Base-by-base conservation (phyloP, 2,888 invertebrate species). In the Scelioninae gen. 1 region DNA sequence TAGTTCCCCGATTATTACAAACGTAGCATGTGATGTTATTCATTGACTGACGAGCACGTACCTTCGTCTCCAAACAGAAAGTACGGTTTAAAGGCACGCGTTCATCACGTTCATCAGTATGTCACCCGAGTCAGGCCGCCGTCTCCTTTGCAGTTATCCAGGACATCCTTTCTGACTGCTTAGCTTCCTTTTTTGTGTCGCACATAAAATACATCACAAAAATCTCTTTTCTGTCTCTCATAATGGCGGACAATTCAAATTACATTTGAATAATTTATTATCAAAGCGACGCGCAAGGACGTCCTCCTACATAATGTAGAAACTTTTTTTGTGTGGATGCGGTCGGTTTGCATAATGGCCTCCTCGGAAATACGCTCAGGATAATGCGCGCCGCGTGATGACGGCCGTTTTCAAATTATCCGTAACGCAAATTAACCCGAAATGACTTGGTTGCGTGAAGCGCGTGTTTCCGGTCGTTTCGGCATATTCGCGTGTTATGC, bases 211-310 rank as follows among this genome's bases (percentile, higher is more conserved):
- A 66, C 16, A 34, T 65, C 74, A 65, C 58, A 74, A 83, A 79
- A 78, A 66, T 82, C 53, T 38, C 65, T 40, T 62, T 71, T 77
- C 65, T 65, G 66, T 38, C 65, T 11, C 45, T 56, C 72, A 29
- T 66, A 77, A 68, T 69, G 71, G 32, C 55, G 60, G 58, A 65
- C 75, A 75, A 69, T 75, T 69, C 68, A 83, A 83, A 74, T 79
- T 69, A 47, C 65, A 79, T 75, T 76, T 82, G 74, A 78, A 83
- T 79, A 83, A 83, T 69, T 78, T 78, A 83, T 83, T 69, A 71
- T 69, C 75, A 83, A 78, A 83, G 78, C 68, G 23, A 65, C 34
- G 71, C 58, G 56, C 13, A 31, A 34, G 53, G 62, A 74, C 74
- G 63, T n/a, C 60, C 75, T 66, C 34, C 72, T 71, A 82, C 77